Conservation (phyloP, 2,888 invertebrate species). For the Mesorhabditis sp. region DNA sequence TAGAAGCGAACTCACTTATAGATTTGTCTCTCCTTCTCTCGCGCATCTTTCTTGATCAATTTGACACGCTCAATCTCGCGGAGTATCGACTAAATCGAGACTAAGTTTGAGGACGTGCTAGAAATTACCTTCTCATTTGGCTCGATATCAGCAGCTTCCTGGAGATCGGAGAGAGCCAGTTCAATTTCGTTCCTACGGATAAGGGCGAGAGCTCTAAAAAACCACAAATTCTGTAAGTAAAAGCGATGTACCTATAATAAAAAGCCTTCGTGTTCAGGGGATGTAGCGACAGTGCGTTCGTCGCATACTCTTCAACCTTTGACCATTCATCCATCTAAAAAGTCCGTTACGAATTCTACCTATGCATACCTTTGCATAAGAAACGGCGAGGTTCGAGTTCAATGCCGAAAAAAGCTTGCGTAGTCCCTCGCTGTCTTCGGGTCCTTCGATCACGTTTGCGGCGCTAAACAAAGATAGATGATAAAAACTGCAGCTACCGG, state of each 20-base stretch:
- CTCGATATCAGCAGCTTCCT: background rate
- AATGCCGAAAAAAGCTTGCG: conserved; percentile 22
- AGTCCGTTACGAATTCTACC: background rate
- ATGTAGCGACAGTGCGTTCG: background rate
- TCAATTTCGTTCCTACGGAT: background rate
- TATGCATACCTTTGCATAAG: conserved; percentile 24
- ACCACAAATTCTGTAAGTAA: background rate
- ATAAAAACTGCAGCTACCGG: conserved; percentile 11
- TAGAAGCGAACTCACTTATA: background rate
- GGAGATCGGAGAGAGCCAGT: background rate
- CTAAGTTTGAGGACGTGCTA: background rate
- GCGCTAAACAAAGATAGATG: conserved; percentile 12
- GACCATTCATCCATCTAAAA: conserved; percentile 4
- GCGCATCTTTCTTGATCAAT: background rate
- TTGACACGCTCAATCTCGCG: background rate
- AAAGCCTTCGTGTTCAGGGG: background rate
- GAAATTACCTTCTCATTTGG: conserved; percentile 5
- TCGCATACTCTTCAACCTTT: background rate
- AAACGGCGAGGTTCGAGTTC: conserved; percentile 30
- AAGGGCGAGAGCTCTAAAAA: conserved; percentile 2
- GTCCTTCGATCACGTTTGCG: conserved; percentile 13
- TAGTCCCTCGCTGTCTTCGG: conserved; percentile 13
- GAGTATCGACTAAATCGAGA: background rate
- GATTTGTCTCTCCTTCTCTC: background rate
- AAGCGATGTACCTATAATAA: background rate